Conservation (phyloP, 2,113 vertebrate species). For the Lampris incognitus region DNA sequence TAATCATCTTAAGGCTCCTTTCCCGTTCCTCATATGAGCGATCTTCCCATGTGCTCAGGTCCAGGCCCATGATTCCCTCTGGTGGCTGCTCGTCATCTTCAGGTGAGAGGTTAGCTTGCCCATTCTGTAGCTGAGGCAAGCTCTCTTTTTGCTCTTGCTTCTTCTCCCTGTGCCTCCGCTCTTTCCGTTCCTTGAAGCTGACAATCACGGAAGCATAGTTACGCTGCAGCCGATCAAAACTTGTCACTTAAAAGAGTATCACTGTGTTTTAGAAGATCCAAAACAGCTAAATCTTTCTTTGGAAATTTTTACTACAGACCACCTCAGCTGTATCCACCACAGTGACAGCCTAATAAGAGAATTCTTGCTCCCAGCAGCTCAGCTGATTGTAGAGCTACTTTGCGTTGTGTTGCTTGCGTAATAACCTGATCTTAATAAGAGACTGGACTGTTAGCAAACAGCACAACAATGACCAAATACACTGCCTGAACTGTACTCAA, state of each 20-base stretch:
- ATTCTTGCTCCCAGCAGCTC: conserved; percentile 46
- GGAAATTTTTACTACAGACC: neutral
- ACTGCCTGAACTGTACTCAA: conserved; percentile 31
- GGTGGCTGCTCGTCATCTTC: conserved; percentile 62
- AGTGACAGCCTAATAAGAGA: conserved; percentile 15
- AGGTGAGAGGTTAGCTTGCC: conserved; percentile 68
- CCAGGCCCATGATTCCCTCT: conserved; percentile 83
- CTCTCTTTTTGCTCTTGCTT: conserved; percentile 48
- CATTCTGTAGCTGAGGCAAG: conserved; percentile 79
- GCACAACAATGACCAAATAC: conserved; percentile 60
- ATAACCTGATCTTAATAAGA: conserved; percentile 36
- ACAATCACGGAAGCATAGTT: conserved; percentile 34
- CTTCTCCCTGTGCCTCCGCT: conserved; percentile 78
- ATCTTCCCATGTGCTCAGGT: conserved; percentile 89
- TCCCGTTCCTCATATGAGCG: conserved; percentile 82
- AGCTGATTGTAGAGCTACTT: conserved; percentile 66
- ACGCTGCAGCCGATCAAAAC: neutral
- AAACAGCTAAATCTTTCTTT: neutral
- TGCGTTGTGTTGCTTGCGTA: conserved; percentile 55
- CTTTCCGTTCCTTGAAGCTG: conserved; percentile 86
- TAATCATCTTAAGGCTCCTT: conserved; percentile 75
- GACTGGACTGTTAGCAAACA: conserved; percentile 32
- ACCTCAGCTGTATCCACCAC: neutral
- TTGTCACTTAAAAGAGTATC: neutral
- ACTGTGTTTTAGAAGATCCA: conserved; percentile 5